Base-by-base conservation (phyloP, 1,140 invertebrate genomes). In the Nasonia giraulti region DNA sequence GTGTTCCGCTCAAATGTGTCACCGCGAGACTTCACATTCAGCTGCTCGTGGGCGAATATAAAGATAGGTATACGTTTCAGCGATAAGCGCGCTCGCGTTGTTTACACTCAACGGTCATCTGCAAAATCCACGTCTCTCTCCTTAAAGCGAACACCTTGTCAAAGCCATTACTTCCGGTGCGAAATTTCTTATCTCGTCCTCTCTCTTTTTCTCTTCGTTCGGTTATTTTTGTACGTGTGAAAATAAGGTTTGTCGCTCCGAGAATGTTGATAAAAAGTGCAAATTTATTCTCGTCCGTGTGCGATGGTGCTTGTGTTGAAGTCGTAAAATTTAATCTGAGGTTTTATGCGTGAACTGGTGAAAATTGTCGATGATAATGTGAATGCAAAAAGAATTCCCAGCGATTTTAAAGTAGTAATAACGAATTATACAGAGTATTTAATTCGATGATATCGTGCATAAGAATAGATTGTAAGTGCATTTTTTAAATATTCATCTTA, bases 161-260 rank as follows among this genome's bases (percentile, higher is more conserved):
- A 90, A 90, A 91, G 90, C 90, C 90, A 91, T 90, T 91, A 91
- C 89, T 92, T 87, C 87, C 87, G 90, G 91, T 91, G 90, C 91
- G 27, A 17, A 76, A 76, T 73, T 73, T 73, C 33, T 73, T 73
- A 33, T 73, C 69, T 73, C 3, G 33, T 37, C 33, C 33, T 37
- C 33, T 37, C 4, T 37, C 33, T 37, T 27, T 31, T 7, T 62
- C 20, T 62, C 17, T 6, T n/a, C 20, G 20, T 20, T 62, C 55
- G 55, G 0, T 62, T 62, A 62, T 62, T 62, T 62, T 62, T 62
- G 5, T 37, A 62, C 55, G 17, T 20, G 55, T 20, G 7, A 62
- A 62, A 20, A 62, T 62, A 62, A n/a, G 17, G 55, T n/a, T 62
- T 62, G 17, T 62, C 20, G 17, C 55, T n/a, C 1, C 0, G 7